Evolutionary conservation across 2,888 invertebrate species (phyloP).

Genomic region (Standfussiana lucernea): DNA sequence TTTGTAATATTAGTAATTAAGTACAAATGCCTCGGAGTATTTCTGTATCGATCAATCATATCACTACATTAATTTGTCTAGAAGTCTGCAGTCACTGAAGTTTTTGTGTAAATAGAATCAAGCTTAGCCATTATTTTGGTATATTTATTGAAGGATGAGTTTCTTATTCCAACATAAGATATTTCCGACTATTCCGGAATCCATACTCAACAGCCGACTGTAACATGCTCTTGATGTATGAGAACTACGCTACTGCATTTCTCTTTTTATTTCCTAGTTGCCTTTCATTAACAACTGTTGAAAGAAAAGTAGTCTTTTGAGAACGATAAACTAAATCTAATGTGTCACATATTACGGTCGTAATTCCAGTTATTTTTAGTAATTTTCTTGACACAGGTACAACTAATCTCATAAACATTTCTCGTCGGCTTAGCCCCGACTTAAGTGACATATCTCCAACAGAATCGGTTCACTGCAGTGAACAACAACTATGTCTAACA

Average conservation of each 20-base stretch:
- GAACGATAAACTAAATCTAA: not conserved
- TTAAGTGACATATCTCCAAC: not conserved
- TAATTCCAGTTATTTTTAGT: not conserved
- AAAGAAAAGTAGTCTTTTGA: not conserved
- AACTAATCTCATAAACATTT: conserved; percentile 19
- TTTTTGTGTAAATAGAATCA: conserved; percentile 12
- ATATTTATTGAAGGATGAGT: not conserved
- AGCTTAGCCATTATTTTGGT: not conserved
- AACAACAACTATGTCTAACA: conserved; percentile 2
- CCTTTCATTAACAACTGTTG: not conserved
- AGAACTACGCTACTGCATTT: not conserved
- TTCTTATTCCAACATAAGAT: not conserved
- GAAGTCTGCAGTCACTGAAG: conserved; percentile 3
- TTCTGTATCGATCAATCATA: conserved; percentile 23
- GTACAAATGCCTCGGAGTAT: not conserved
- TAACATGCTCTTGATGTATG: not conserved
- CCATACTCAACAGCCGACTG: not conserved
- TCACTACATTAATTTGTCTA: conserved; percentile 6
- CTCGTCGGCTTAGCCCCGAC: not conserved
- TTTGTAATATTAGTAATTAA: not conserved
- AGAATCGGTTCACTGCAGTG: conserved; percentile 8
- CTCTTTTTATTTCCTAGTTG: not conserved
- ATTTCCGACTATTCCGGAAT: not conserved
- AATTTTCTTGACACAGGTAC: not conserved
- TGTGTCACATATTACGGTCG: not conserved